phyloP scores from a whole-genome alignment of 2,797 vertebrate genomes.

The Anguilla marmorata region DNA sequence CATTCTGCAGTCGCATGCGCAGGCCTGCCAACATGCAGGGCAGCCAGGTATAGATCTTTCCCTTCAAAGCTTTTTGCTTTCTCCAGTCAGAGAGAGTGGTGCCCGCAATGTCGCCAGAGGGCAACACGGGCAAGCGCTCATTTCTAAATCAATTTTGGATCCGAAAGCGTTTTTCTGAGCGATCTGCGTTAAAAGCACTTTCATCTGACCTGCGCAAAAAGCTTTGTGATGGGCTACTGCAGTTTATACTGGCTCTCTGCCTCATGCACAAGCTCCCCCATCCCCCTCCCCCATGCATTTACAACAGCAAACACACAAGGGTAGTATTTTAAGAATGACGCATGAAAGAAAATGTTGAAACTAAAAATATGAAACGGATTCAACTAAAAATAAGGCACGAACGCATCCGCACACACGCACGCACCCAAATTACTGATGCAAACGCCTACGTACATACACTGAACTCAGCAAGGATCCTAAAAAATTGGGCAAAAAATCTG shows the following conservation, averaged over 20 bases:
- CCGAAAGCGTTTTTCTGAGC: neutral
- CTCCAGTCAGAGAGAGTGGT: neutral
- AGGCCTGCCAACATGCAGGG: neutral
- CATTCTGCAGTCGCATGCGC: slow-evolving; percentile 14
- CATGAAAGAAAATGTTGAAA: neutral
- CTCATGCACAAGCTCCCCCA: neutral
- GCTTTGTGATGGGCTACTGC: neutral
- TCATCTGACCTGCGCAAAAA: neutral
- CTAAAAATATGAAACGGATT: slow-evolving; percentile 13
- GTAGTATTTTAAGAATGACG: neutral
- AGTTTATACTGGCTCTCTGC: neutral
- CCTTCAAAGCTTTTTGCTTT: slow-evolving; percentile 38
- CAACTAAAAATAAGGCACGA: neutral
- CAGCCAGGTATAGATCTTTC: neutral
- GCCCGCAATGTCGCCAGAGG: neutral
- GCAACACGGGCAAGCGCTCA: neutral
- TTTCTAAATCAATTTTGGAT: neutral
- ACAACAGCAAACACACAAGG: neutral
- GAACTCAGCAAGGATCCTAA: neutral
- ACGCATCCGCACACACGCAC: slow-evolving; percentile 1
- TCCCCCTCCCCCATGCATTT: neutral
- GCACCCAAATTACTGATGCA: neutral
- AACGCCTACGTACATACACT: neutral
- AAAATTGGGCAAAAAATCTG: neutral
- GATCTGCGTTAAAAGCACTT: neutral